Evolutionary conservation across 1,140 invertebrate genomes (phyloP).

Genomic region (Protaetia brevitarsis): DNA sequence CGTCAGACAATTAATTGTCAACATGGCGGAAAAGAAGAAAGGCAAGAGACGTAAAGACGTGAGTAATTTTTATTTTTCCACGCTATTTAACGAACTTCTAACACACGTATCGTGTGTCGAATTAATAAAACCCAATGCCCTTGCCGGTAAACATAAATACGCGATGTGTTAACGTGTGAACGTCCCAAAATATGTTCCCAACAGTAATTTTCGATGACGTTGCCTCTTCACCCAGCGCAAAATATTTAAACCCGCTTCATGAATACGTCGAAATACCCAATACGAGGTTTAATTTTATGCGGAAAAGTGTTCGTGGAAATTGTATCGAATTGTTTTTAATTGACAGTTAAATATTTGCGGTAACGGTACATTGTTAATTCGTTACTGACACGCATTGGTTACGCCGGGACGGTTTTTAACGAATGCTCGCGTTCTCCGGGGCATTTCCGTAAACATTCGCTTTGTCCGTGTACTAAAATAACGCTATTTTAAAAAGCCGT

Average conservation of each 20-base stretch:
- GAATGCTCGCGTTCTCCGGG: not conserved
- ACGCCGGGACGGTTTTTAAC: not conserved
- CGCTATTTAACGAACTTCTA: not conserved
- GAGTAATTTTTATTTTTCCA: conserved; percentile 41
- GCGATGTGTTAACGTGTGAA: not conserved
- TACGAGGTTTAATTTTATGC: not conserved
- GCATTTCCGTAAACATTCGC: conserved; percentile 7
- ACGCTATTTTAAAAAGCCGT: not conserved
- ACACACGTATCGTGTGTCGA: not conserved
- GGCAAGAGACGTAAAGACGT: conserved; percentile 73
- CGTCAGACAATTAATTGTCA: conserved; percentile 49
- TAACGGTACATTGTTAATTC: conserved; percentile 4
- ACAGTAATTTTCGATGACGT: conserved; percentile 7
- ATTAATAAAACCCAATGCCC: not conserved
- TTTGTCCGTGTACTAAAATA: conserved; percentile 10
- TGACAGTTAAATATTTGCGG: not conserved
- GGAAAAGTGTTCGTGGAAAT: not conserved
- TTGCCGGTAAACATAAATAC: not conserved
- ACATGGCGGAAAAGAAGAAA: conserved; percentile 75
- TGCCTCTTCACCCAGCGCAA: not conserved
- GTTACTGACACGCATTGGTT: not conserved
- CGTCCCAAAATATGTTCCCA: not conserved
- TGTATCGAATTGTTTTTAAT: not conserved
- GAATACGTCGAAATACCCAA: not conserved
- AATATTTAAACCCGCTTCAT: too few relatives aligned